A percentile compares a stretch with the other conserved stretches of the same genome.
These are phyloP conservation scores for Dynastes tityus DNA, from an alignment of 2,888 invertebrate genomes.

Conservation along the genomic window DNA sequence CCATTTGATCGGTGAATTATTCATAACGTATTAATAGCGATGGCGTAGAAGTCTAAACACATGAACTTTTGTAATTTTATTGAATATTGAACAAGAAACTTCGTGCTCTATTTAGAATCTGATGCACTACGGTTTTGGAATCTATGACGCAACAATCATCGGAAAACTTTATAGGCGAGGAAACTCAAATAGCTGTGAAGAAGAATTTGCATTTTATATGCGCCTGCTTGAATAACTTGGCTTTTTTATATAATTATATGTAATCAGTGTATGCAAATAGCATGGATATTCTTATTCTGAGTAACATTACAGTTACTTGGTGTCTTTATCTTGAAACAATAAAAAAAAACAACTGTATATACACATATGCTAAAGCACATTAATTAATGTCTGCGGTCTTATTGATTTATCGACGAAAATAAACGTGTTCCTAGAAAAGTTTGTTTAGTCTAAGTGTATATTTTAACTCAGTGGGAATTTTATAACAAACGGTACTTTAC, in stretches of 20 bases:
- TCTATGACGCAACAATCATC: neutral
- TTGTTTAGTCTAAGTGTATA: constrained; percentile 7
- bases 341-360: neutral
- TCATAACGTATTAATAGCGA: constrained; percentile 10
- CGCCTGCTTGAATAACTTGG: neutral
- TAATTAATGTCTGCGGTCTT: constrained; percentile 13
- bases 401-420: neutral
- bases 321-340: neutral
- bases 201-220: neutral
- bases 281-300: too few species aligned
- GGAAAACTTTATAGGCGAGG: neutral
- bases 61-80: constrained; percentile 6
- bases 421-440: constrained; percentile 22
- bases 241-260: too few species aligned
- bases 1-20: neutral
- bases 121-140: neutral
- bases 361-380: neutral
- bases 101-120: neutral
- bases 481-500: constrained; percentile 37
- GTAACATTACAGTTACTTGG: neutral
- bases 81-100: constrained; percentile 12
- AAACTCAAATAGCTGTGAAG: neutral
- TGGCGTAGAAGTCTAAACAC: neutral
- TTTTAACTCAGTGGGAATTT: constrained; percentile 27
- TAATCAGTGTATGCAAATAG: too few species aligned